A percentile compares a stretch with the other conserved stretches of the same genome.
Evolutionary conservation across 2,888 invertebrate genomes (phyloP).

Genomic region (Ommatoiulus sabulosus): DNA sequence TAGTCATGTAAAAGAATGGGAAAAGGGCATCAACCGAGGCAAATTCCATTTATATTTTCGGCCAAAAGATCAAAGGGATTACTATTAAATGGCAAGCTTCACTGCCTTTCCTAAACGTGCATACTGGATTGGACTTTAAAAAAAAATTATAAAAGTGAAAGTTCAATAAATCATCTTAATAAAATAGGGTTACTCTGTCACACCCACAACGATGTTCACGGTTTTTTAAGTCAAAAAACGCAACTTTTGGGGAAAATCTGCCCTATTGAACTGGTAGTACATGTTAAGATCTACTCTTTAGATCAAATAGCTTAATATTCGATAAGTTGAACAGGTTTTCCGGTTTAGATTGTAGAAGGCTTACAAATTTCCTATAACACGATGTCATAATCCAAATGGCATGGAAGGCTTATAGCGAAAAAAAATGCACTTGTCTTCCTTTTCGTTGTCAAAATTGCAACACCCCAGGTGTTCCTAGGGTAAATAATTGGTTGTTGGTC

Average conservation of each 20-base stretch:
- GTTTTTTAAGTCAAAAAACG: neutral
- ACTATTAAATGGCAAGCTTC: neutral
- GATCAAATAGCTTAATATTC: slow-evolving; percentile 4
- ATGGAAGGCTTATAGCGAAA: neutral
- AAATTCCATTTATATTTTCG: slow-evolving; percentile 15
- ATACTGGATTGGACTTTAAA: neutral
- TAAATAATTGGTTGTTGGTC: slow-evolving; percentile 50
- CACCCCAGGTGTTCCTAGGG: slow-evolving; percentile 47
- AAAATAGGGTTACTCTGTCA: slow-evolving; percentile 21
- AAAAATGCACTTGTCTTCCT: slow-evolving; percentile 9
- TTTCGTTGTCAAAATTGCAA: slow-evolving; percentile 38
- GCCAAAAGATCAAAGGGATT: neutral
- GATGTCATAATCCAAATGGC: slow-evolving; percentile 22
- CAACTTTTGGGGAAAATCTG: neutral
- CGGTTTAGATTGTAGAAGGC: neutral
- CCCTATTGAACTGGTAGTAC: slow-evolving; percentile 44
- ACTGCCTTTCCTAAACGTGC: neutral
- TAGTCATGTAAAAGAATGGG: neutral
- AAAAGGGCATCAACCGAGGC: neutral
- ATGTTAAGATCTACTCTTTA: neutral
- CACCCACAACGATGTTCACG: neutral
- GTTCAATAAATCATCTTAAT: neutral
- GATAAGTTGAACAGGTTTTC: slow-evolving; percentile 47
- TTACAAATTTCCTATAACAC: slow-evolving; percentile 12
- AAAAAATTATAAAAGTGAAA: neutral